These are phyloP conservation scores for Axea sp. DNA, from an alignment of 2,888 invertebrate species.

Conservation along the genomic window DNA sequence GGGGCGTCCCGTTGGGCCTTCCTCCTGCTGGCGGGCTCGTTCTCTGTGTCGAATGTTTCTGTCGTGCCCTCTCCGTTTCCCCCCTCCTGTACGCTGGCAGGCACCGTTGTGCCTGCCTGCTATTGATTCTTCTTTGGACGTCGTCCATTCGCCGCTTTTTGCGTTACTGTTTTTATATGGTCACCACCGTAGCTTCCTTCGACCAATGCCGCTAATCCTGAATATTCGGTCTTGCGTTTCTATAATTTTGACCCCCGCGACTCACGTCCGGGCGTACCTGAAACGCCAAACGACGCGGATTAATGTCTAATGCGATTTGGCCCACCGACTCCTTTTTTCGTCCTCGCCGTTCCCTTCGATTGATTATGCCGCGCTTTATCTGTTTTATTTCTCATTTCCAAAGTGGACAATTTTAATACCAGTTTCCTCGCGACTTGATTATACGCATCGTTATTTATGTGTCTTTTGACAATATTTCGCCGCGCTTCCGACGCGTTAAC, in stretches of 20 bases:
- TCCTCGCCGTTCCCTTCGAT: not conserved
- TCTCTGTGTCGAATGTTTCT: slow-evolving; percentile 29
- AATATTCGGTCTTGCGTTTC: slow-evolving; percentile 49
- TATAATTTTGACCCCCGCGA: slow-evolving; percentile 41
- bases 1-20: too few species aligned
- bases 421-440: too few species aligned
- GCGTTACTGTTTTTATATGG: slow-evolving; percentile 63
- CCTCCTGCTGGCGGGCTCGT: too few species aligned
- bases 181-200: slow-evolving; percentile 57
- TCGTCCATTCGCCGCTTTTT: slow-evolving; percentile 62
- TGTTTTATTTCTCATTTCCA: too few species aligned
- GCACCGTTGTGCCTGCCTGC: slow-evolving; percentile 69
- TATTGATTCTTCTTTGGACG: slow-evolving; percentile 77
- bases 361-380: not conserved
- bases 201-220: slow-evolving; percentile 51
- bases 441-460: too few species aligned
- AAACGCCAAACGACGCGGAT: slow-evolving; percentile 29
- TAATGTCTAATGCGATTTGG: slow-evolving; percentile 16
- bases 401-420: too few species aligned
- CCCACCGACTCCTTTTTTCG: not conserved
- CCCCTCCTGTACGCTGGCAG: slow-evolving; percentile 66
- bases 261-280: slow-evolving; percentile 4
- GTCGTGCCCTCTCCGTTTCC: slow-evolving; percentile 57
- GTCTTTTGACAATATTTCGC: too few species aligned
- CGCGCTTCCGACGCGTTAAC: too few species aligned